A percentile compares a stretch with the other conserved stretches of the same genome.
These are phyloP conservation scores for Danio rerio DNA, from an alignment of 2,113 vertebrate species.

Conservation along the genomic window GRCz12tu NC_133181.1:40909001-40909500, in stretches of 20 bases:
- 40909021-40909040: background rate
- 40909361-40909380: background rate
- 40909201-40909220: background rate
- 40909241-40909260: background rate
- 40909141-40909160: background rate
- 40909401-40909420: constrained; percentile 3
- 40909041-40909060: background rate
- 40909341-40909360: too few relatives aligned
- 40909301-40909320: too few relatives aligned
- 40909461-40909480: constrained; percentile 10
- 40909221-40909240: background rate
- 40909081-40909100: background rate
- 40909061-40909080: background rate
- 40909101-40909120: background rate
- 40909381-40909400: constrained; percentile 6
- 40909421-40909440: background rate
- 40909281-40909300: too few relatives aligned
- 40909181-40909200: background rate
- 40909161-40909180: background rate
- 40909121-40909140: background rate
- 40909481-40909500: constrained; percentile 14
- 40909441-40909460: background rate
- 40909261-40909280: too few relatives aligned
- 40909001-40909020: constrained; percentile 65
- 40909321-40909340: too few relatives aligned